phyloP scores from a whole-genome alignment of 2,888 invertebrate species.

The Oasisia sp. region DNA sequence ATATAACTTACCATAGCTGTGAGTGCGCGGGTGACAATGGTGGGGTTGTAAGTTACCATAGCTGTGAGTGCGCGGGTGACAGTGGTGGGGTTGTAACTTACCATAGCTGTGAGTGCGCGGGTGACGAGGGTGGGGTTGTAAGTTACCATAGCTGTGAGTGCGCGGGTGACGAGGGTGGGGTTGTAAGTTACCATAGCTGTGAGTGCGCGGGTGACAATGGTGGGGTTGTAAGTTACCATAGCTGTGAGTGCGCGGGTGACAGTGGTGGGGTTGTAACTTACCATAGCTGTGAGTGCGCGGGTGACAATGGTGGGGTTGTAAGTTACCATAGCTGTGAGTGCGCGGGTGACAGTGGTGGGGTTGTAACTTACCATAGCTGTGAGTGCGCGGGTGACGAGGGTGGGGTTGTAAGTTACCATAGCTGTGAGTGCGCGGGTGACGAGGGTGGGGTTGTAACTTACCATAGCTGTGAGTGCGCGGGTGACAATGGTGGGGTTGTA shows the following conservation, averaged over 20 bases:
- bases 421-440: constrained; percentile 64
- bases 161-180: constrained; percentile 72
- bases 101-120: constrained; percentile 52
- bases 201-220: constrained; percentile 78
- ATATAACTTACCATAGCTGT: constrained; percentile 51
- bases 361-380: constrained; percentile 77
- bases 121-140: constrained; percentile 22
- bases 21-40: constrained; percentile 61
- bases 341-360: constrained; percentile 79
- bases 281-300: too few relatives aligned
- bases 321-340: constrained; percentile 77
- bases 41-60: too few relatives aligned
- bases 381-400: constrained; percentile 78
- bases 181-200: constrained; percentile 74
- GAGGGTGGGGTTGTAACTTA: not conserved
- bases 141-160: constrained; percentile 77
- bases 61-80: too few relatives aligned
- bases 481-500: constrained; percentile 65
- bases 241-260: constrained; percentile 64
- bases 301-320: not conserved
- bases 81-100: constrained; percentile 65
- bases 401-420: constrained; percentile 71
- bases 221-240: constrained; percentile 77
- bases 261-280: not conserved
- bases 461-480: too few relatives aligned